Conservation (phyloP, 1,140 invertebrate species). For the Dinothrombium tinctorium region DNA sequence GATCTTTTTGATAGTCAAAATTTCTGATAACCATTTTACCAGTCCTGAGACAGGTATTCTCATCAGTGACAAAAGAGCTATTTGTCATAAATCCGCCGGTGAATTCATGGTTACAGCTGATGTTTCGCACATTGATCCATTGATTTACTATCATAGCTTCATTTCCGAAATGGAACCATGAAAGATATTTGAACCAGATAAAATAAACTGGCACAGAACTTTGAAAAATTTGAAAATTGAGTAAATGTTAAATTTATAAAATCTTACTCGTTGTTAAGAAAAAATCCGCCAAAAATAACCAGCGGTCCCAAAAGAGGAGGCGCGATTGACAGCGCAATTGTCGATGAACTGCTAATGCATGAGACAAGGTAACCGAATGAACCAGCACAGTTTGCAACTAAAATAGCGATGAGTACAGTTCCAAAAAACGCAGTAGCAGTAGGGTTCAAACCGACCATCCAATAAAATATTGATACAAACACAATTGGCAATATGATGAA, state of each 20-base stretch:
- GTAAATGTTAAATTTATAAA: slow-evolving; percentile 10
- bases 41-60: too few species aligned
- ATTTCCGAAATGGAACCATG: slow-evolving; percentile 85
- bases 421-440: slow-evolving; percentile 18
- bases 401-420: slow-evolving; percentile 17
- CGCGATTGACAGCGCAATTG: slow-evolving; percentile 62
- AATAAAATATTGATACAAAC: slow-evolving; percentile 65
- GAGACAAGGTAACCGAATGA: slow-evolving; percentile 55
- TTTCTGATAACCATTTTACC: too few species aligned
- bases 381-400: slow-evolving; percentile 22
- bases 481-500: slow-evolving; percentile 47
- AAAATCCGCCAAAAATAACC: slow-evolving; percentile 82
- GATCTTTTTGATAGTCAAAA: too few species aligned
- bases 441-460: slow-evolving; percentile 23
- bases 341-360: slow-evolving; percentile 46
- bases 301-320: slow-evolving; percentile 77
- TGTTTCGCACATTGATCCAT: slow-evolving; percentile 58
- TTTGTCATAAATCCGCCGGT: neutral
- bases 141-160: slow-evolving; percentile 82
- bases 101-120: slow-evolving; percentile 28
- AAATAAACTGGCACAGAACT: slow-evolving; percentile 69
- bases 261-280: slow-evolving; percentile 60
- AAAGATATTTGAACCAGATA: slow-evolving; percentile 69
- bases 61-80: neutral
- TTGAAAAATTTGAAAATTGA: neutral